Base-by-base conservation (phyloP, 2,113 vertebrate species). In the Thymallus thymallus region DNA sequence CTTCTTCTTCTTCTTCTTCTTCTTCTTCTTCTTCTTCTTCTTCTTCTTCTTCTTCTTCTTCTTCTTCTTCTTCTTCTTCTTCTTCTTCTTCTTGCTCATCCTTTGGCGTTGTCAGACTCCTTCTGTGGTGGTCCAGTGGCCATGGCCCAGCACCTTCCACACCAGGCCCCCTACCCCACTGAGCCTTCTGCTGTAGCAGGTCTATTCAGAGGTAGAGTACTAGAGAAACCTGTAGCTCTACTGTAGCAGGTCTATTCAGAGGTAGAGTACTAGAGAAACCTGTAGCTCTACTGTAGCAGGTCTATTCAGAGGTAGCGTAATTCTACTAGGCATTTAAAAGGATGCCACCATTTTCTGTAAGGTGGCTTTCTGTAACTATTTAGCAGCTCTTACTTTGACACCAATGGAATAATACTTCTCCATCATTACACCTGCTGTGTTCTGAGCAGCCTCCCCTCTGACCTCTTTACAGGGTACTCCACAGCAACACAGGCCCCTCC, bases 191-290 rank as follows among this genome's bases (percentile, higher is more conserved):
- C 93, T 89, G 92, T 96, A 95, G 93, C 95, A 92, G 93, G 93
- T 93, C 94, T 97, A 91, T 96, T 96, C 90, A 94, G 92, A 96
- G 94, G 94, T 96, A 95, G 92, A 92, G 93, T 35, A 35, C 32
- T 35, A 35, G 6, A 35, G 32, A 35, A 32, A 32, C 3, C 30
- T 32, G 88, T 66, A 82, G 86, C 79, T 80, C 73, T 66, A 29
- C 63, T 74, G 14, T 62, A 46, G 76, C 61, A 64, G 13, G 61
- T 63, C 61, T 41, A 55, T 70, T 62, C 64, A 56, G 73, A 74
- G 32, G 74, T 65, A 79, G 74, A 35, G 60, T 35, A 35, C 32
- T 35, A 66, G 63, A 30, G 16, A 35, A 35, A 35, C 1, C 32
- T 35, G 73, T 77, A 22, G 12, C 24, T 51, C 30, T 35, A 35